These are phyloP conservation scores for Dinothrombium tinctorium DNA, from an alignment of 1,140 invertebrate species.

Conservation along the genomic window DNA sequence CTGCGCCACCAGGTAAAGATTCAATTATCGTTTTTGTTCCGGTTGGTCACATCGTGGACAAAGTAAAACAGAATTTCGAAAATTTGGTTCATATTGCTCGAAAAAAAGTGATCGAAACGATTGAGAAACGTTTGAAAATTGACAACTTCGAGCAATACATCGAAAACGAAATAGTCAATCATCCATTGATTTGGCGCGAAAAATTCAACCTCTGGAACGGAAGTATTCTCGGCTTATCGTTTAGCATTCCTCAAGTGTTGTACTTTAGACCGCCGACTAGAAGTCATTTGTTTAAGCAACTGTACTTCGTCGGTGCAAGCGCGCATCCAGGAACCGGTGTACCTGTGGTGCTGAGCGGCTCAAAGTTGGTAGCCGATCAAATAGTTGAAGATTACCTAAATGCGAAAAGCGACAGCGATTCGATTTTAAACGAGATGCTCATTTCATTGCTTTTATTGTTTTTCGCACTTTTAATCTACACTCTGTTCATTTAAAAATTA, in stretches of 20 bases:
- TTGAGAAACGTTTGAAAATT: not conserved
- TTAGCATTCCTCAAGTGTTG: not conserved
- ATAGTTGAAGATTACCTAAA: not conserved
- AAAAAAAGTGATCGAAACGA: not conserved
- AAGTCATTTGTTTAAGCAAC: not conserved
- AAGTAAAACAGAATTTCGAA: not conserved
- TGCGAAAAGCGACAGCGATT: too few relatives aligned
- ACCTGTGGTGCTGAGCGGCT: not conserved
- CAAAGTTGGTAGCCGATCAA: not conserved
- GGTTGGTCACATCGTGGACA: not conserved
- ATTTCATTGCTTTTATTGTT: too few relatives aligned
- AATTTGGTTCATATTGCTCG: not conserved
- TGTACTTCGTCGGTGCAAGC: not conserved
- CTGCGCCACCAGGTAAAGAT: not conserved
- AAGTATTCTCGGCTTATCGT: not conserved
- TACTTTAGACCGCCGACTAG: not conserved
- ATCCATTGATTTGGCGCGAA: not conserved
- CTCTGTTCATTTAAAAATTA: too few relatives aligned
- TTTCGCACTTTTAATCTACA: too few relatives aligned
- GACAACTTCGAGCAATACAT: not conserved
- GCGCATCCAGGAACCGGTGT: constrained; percentile 2
- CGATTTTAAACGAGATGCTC: too few relatives aligned
- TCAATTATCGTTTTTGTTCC: not conserved
- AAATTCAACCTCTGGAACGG: constrained; percentile 4
- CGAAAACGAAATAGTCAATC: constrained; percentile 1